Base-by-base conservation (phyloP, 2,888 invertebrate species). In the Merodon equestris region DNA sequence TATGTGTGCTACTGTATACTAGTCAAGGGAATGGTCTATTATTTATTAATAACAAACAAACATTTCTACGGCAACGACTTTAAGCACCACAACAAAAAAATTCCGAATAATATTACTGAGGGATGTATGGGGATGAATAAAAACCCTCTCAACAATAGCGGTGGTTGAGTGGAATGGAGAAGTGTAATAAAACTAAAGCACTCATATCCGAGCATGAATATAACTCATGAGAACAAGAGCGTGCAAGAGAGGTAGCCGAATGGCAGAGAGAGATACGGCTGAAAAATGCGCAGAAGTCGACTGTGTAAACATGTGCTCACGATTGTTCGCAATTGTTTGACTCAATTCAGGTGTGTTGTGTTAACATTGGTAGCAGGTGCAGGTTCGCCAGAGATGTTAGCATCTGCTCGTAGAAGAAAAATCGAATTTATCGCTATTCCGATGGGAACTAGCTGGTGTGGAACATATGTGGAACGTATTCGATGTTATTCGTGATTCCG, bases 41-140 rank as follows among this genome's bases (percentile, higher is more conserved):
- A 76, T 76, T 76, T 76, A 76, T 76, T 76, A 72, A 76, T 72
- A 66, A 66, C 76, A 76, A 76, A 71, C 76, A 60, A 72, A 72
- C 60, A 76, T 71, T 76, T 66, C 76, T 57, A 76, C 56, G 72
- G 76, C 71, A 76, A 76, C 71, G 76, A 51, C 45, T 71, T 47
- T 40, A 42, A 50, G 56, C 48, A 66, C 72, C 71, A 76, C 60
- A 76, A 71, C 71, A 76, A 45, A 70, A 64, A 71, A 60, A 3
- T n/a, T 12, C 34, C 3, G 9, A 3, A 40, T 12, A 15, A 13
- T 56, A 68, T 27, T 14, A 13, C 9, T 61, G 7, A 7, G 57
- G 64, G 50, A 38, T 64, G 5, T 36, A 50, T 34, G 54, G n/a
- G 5, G 38, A 34, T 47, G 34, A 40, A 40, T 13, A 27, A 4